Percentiles rank a stretch among this genome's conserved stretches.
Evolutionary conservation across 92 coral and sea anemone genomes (phyloP).

Genomic region (Phenganax stokvisi): DNA sequence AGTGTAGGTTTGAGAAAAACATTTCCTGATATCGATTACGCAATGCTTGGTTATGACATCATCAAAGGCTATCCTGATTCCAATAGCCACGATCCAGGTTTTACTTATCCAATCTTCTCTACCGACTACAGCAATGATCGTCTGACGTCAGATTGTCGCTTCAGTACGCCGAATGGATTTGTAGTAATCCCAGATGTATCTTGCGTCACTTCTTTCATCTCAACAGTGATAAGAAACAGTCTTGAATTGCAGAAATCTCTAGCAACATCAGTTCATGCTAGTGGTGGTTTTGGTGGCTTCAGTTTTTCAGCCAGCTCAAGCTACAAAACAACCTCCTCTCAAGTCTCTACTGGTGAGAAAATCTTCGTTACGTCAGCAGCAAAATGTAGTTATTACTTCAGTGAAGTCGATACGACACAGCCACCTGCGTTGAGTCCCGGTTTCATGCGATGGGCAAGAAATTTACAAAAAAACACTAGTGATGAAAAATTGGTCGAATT

Average conservation of each 20-base stretch:
- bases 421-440: too few relatives aligned
- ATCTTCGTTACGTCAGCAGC: slow-evolving; percentile 31
- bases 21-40: slow-evolving; percentile 56
- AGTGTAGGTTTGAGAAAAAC: slow-evolving; percentile 27
- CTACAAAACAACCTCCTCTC: slow-evolving; percentile 29
- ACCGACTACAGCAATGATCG: slow-evolving; percentile 39
- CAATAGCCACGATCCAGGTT: slow-evolving; percentile 55
- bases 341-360: slow-evolving; percentile 30
- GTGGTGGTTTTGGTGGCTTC: slow-evolving; percentile 37
- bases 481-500: too few relatives aligned
- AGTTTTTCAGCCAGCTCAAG: slow-evolving; percentile 40
- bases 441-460: too few relatives aligned
- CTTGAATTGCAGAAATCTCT: background rate
- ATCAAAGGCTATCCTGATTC: slow-evolving; percentile 52
- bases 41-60: slow-evolving; percentile 53
- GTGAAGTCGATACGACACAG: background rate
- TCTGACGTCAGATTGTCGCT: slow-evolving; percentile 56
- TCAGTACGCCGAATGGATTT: slow-evolving; percentile 49
- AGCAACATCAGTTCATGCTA: background rate
- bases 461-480: too few relatives aligned
- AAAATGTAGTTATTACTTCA: slow-evolving; percentile 39
- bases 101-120: slow-evolving; percentile 54
- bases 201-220: slow-evolving; percentile 48
- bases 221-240: slow-evolving; percentile 46
- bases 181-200: slow-evolving; percentile 53